phyloP scores from a whole-genome alignment of 2,888 invertebrate species.

The Listrodromus nycthemerus region DNA sequence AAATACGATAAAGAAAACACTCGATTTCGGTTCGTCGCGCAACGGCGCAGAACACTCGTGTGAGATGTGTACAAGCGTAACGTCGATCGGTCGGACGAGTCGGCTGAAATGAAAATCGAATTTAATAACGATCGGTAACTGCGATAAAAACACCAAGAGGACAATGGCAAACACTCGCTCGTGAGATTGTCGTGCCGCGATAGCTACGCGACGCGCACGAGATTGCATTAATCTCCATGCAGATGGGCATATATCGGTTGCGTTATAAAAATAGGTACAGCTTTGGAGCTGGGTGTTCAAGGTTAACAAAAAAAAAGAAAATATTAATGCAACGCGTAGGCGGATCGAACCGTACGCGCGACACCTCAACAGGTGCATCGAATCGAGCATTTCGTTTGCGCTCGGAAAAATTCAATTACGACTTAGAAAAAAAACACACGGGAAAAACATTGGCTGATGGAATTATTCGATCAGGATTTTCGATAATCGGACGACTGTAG shows the following conservation, averaged over 20 bases:
- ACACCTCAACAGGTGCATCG: constrained; percentile 68
- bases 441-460: neutral
- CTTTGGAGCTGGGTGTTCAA: constrained; percentile 64
- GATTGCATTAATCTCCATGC: constrained; percentile 64
- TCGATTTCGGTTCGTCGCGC: neutral
- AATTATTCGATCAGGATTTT: neutral
- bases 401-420: neutral
- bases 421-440: neutral
- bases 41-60: neutral
- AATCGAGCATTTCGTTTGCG: constrained; percentile 22
- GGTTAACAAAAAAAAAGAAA: constrained; percentile 52
- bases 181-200: constrained; percentile 9
- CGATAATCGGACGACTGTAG: constrained; percentile 11
- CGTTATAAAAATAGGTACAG: constrained; percentile 69
- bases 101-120: constrained; percentile 6
- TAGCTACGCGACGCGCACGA: constrained; percentile 16
- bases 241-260: constrained; percentile 65
- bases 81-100: constrained; percentile 16
- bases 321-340: constrained; percentile 50
- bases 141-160: neutral
- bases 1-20: neutral
- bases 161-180: neutral
- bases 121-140: constrained; percentile 4
- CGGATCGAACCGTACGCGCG: constrained; percentile 40
- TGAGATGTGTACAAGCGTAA: neutral